Evolutionary conservation across 1,140 invertebrate genomes (phyloP).

Genomic region (Sesamia nonagrioides): DNA sequence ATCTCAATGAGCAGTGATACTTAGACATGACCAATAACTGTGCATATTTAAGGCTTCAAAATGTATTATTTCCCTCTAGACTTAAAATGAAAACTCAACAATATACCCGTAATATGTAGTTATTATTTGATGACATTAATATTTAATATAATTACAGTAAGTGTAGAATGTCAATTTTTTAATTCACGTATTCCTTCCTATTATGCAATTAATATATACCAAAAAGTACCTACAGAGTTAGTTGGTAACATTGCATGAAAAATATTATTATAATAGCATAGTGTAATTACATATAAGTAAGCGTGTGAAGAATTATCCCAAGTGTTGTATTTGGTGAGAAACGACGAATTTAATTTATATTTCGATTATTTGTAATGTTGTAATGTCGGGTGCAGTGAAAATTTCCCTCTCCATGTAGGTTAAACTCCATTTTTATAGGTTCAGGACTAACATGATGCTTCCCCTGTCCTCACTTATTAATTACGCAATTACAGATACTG

Average conservation of each 20-base stretch:
- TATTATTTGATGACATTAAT: slow-evolving; percentile 15
- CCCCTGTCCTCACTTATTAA: neutral
- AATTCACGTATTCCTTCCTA: slow-evolving; percentile 81
- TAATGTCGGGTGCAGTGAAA: slow-evolving; percentile 32
- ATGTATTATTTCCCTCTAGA: slow-evolving; percentile 10
- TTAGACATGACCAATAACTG: slow-evolving; percentile 32
- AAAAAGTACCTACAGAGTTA: slow-evolving; percentile 78
- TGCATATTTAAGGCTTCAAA: slow-evolving; percentile 13
- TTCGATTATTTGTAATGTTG: slow-evolving; percentile 25
- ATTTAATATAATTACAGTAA: slow-evolving; percentile 49
- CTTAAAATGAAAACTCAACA: slow-evolving; percentile 12
- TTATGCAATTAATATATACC: slow-evolving; percentile 80
- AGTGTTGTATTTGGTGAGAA: slow-evolving; percentile 40
- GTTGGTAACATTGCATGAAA: slow-evolving; percentile 71
- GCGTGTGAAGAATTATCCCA: slow-evolving; percentile 36
- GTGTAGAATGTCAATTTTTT: slow-evolving; percentile 78
- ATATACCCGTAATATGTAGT: slow-evolving; percentile 25
- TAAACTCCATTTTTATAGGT: neutral
- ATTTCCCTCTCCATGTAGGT: neutral
- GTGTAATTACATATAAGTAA: slow-evolving; percentile 57
- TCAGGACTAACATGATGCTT: neutral
- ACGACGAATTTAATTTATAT: slow-evolving; percentile 46
- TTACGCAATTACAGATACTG: slow-evolving; percentile 10
- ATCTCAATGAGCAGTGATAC: slow-evolving; percentile 16
- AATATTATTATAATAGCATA: slow-evolving; percentile 65